Percentiles rank a stretch among this genome's conserved stretches.
Conservation (phyloP, 2,113 vertebrate species). For the Mastomys natalensis region DNA sequence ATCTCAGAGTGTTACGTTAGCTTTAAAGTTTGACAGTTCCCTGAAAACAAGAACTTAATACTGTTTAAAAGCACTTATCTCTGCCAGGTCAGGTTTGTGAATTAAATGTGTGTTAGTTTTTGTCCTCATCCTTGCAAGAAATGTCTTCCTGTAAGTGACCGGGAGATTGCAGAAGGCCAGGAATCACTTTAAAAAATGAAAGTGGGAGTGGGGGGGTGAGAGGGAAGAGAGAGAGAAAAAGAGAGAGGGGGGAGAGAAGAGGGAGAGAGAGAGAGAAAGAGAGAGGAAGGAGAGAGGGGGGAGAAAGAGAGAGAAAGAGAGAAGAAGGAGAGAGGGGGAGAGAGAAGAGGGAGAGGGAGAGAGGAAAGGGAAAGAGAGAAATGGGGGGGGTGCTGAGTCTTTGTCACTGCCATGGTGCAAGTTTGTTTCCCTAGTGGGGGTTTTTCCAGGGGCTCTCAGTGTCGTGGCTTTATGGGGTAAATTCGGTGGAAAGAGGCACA, state of each 20-base stretch:
- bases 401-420: not conserved
- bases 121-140: not conserved
- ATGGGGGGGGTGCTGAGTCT: accelerated
- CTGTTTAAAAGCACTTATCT: conserved; percentile 54
- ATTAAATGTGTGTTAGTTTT: conserved; percentile 54
- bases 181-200: not conserved
- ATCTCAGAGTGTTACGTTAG: conserved; percentile 66
- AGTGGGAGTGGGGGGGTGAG: not conserved
- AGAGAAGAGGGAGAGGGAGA: too few species aligned
- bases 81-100: conserved; percentile 42
- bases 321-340: too few species aligned
- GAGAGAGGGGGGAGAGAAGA: not conserved
- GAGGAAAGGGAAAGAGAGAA: not conserved
- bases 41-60: conserved; percentile 48
- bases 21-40: conserved; percentile 41
- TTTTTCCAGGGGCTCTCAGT: conserved; percentile 59
- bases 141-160: conserved; percentile 62
- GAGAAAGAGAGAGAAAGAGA: accelerated
- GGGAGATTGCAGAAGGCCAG: conserved; percentile 57
- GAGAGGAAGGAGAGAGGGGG: accelerated
- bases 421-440: conserved; percentile 53
- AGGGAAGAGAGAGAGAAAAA: not conserved
- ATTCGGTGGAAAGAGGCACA: conserved; percentile 50
- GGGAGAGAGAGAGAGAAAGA: not conserved
- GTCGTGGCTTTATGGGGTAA: conserved; percentile 33